Evolutionary conservation across 2,797 vertebrate genomes (phyloP), one percentile per base, ranked within the genome.

Genomic region (Oreochromis grahami): DNA sequence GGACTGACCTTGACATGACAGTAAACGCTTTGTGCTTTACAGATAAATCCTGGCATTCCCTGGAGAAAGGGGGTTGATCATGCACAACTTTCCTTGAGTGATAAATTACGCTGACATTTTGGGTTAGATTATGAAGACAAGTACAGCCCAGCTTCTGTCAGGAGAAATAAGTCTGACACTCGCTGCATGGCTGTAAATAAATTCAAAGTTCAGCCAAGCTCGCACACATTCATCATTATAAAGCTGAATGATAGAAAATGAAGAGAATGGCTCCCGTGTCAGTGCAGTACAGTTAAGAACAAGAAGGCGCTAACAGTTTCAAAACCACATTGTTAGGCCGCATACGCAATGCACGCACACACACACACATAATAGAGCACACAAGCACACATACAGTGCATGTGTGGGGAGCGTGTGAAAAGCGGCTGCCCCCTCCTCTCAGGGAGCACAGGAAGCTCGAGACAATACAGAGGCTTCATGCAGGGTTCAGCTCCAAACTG

Each of bases 381-480:
- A 88, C 86, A 79, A 38, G 55, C 68, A 19, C 81, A 81, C 82
- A 78, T 63, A 83, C 72, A 89, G 83, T 74, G 86, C 88, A 92
- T 89, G 92, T 87, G 93, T 92, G 91, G 90, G 90, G 95, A 96
- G 96, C 96, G 95, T 97, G 96, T 97, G 96, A 97, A 97, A 96
- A 93, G 92, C 78, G 82, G 76, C 79, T 41, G 93, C 93, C 94
- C 95, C 94, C 95, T 96, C 96, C 96, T 96, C 95, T 95, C 92
- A 94, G 94, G 93, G 94, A 96, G 96, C 90, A 96, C 96, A 97
- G 96, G 96, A 97, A 96, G 95, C 93, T 78, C 81, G 32, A 96
- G 96, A 97, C 96, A 97, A 97, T 97, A 95, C 94, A 60, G 94
- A 95, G 95, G 95, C 96, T 96, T 96, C 95, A 96, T 94, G 91